Percentiles rank a stretch among this genome's conserved stretches.
Conservation (phyloP, 2,888 invertebrate genomes). For the Prenolepis imparis region DNA sequence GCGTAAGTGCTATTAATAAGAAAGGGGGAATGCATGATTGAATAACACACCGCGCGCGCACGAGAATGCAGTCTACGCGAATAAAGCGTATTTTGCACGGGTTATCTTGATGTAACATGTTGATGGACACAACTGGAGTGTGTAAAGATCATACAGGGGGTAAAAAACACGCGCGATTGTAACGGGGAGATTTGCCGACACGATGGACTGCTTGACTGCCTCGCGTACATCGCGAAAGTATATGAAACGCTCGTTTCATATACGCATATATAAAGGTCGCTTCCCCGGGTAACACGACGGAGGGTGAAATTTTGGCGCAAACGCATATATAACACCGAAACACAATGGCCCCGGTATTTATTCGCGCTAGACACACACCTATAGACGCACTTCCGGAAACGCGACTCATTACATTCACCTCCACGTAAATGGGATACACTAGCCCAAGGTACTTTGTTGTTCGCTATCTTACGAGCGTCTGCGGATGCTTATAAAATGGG, state of each 20-base stretch:
- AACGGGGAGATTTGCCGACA: conserved; percentile 3
- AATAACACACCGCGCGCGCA: conserved; percentile 25
- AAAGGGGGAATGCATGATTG: conserved; percentile 32
- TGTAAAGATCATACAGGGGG: conserved; percentile 7
- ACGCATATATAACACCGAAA: not conserved
- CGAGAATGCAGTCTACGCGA: conserved; percentile 15
- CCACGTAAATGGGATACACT: conserved; percentile 29
- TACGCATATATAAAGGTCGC: not conserved
- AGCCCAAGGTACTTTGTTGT: conserved; percentile 10
- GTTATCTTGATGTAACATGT: conserved; percentile 27
- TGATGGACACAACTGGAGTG: conserved; percentile 26
- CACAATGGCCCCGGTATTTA: conserved; percentile 32
- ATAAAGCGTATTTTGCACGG: conserved; percentile 13
- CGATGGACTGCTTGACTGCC: conserved; percentile 3
- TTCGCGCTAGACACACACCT: conserved; percentile 18
- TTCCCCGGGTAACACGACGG: not conserved
- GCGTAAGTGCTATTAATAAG: conserved; percentile 43
- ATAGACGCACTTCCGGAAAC: conserved; percentile 27
- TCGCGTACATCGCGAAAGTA: conserved; percentile 18
- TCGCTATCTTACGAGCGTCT: conserved; percentile 41
- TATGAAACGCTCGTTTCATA: conserved; percentile 10
- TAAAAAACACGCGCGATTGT: conserved; percentile 32
- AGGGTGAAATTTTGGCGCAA: conserved; percentile 30
- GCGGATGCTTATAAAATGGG: conserved; percentile 49
- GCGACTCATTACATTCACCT: conserved; percentile 10